A percentile compares a stretch with the other conserved stretches of the same genome.
These are phyloP conservation scores for Equus quagga DNA, from an alignment of 2,113 vertebrate species.

Conservation along the genomic window DNA sequence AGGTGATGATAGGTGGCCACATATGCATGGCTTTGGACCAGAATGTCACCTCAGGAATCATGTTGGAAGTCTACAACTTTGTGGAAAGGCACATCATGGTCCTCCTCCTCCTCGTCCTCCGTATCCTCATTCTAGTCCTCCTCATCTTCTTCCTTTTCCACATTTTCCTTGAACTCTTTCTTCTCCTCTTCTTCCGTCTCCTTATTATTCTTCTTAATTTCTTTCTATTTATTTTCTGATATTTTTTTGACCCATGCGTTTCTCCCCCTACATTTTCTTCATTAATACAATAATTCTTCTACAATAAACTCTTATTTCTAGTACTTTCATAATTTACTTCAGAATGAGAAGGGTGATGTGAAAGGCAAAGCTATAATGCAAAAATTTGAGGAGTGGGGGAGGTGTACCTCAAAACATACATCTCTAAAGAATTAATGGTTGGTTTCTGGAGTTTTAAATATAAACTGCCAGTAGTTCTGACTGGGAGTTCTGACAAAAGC, in stretches of 20 bases:
- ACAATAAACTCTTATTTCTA: background rate
- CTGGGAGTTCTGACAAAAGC: no score
- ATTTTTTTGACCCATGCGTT: background rate
- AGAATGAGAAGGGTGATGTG: background rate
- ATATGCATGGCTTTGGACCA: background rate
- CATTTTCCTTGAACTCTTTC: background rate
- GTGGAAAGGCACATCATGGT: background rate
- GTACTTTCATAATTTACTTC: background rate
- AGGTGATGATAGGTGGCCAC: background rate
- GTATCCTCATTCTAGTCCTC: background rate
- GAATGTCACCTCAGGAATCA: background rate
- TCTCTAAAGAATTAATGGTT: background rate
- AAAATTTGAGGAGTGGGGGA: background rate
- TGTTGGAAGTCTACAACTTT: background rate
- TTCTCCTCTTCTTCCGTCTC: background rate
- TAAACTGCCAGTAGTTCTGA: background rate
- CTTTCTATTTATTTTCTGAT: background rate
- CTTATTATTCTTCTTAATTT: background rate
- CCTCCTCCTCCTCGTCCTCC: background rate
- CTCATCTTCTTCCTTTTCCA: background rate
- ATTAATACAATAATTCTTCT: slow-evolving; percentile 21
- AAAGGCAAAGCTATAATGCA: background rate
- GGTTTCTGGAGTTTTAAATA: background rate
- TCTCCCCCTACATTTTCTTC: background rate
- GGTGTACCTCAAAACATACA: background rate